phyloP scores from a whole-genome alignment of 2,113 vertebrate genomes.

The Mobula hypostoma region DNA sequence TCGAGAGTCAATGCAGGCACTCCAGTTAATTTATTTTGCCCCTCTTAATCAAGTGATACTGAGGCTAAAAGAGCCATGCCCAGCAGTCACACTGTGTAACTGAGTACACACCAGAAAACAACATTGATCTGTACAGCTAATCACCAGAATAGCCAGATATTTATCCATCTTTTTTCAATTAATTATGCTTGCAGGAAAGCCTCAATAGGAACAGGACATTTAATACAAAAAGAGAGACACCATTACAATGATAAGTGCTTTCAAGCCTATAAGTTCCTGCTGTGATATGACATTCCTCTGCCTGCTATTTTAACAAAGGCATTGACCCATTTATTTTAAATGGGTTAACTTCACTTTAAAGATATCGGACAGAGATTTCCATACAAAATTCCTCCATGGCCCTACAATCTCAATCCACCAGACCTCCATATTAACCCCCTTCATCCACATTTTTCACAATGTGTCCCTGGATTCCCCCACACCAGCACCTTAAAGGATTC shows the following conservation, averaged over 20 bases:
- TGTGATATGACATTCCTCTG: conserved; percentile 4
- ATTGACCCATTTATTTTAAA: conserved; percentile 33
- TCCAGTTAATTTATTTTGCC: background rate
- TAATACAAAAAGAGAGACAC: background rate
- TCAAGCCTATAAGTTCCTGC: background rate
- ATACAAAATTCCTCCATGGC: background rate
- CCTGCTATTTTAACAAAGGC: background rate
- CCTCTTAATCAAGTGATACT: background rate
- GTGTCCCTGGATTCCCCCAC: background rate
- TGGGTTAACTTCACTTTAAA: conserved; percentile 3
- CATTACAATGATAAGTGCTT: background rate
- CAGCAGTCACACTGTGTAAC: background rate
- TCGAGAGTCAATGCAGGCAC: background rate
- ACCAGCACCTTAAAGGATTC: background rate
- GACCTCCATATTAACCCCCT: too few species aligned
- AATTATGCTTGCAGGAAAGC: background rate
- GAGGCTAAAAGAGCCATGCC: too few species aligned
- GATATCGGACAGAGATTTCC: background rate
- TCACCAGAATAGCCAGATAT: background rate
- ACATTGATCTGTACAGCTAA: background rate
- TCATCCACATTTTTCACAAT: background rate
- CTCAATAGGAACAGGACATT: background rate
- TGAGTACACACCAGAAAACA: background rate
- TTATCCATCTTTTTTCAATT: background rate
- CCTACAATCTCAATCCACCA: background rate